These are phyloP conservation scores for Desmophyllum pertusum DNA, from an alignment of 92 coral and sea anemone species.

Conservation along the genomic window DNA sequence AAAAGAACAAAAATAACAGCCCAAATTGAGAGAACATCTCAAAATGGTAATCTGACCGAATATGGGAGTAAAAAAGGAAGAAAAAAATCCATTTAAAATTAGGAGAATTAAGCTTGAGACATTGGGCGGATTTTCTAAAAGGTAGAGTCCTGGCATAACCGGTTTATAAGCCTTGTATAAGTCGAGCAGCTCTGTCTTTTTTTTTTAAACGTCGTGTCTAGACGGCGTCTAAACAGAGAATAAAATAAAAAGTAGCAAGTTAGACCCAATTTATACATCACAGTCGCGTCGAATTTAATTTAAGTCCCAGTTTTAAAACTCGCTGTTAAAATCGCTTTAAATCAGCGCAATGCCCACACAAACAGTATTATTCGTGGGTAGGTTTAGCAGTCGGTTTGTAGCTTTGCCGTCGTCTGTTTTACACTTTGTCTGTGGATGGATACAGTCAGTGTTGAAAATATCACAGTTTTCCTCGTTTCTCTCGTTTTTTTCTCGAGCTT, in stretches of 20 bases:
- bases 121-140: neutral
- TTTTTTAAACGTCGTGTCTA: neutral
- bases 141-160: neutral
- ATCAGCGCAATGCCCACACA: too few species aligned
- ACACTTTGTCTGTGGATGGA: neutral
- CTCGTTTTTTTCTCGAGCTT: too few species aligned
- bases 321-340: too few species aligned
- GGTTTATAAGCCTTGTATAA: too few species aligned
- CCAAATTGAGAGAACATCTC: neutral
- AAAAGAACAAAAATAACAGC: neutral
- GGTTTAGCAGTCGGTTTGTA: neutral
- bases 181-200: too few species aligned
- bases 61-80: neutral
- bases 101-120: neutral
- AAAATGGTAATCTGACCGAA: neutral
- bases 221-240: neutral
- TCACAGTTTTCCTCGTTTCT: neutral
- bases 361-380: neutral
- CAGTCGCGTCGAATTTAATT: too few species aligned
- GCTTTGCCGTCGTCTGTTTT: neutral
- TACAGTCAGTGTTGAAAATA: neutral
- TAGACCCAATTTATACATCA: too few species aligned
- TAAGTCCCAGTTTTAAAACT: too few species aligned
- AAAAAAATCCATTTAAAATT: neutral
- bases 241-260: neutral